Evolutionary conservation across 2,113 vertebrate species (phyloP), one percentile per base, ranked within the genome.

Genomic region (Rhinopomastus cyanomelas): DNA sequence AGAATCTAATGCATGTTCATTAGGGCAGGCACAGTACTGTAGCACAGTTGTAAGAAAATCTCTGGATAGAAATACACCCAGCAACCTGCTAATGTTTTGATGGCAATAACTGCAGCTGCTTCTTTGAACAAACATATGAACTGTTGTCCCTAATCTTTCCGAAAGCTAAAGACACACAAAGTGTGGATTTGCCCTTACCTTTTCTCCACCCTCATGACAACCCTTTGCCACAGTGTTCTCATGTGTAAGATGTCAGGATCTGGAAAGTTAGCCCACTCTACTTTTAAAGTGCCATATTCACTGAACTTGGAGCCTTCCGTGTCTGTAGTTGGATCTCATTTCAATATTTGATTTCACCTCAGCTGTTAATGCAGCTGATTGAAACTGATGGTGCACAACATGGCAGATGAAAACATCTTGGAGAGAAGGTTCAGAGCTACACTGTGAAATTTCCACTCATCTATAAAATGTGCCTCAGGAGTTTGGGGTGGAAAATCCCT

Each of bases 331-430:
- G 76, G 3, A 3, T 78, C 74, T 93, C 80, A 89, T 83, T 89
- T 89, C 83, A 94, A 68, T 88, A 86, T 86, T 61, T 95, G 91
- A 92, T 94, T 94, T 88, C 77, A 81, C 37, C 62, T 91, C 78
- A 93, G 64, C 81, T 88, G 66, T 85, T 90, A 88, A 79, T 76
- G 60, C 46, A 82, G 74, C 51, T 92, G 85, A 89, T 68, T 86
- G 86, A 72, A 95, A 94, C 25, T 69, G 88, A 95, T 66, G 90
- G 88, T 66, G 81, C 77, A 85, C 88, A 90, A 84, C 55, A 32
- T 18, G 62, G 78, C 66, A 90, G 83, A 89, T 39, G 34, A 95
- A 81, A 95, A 86, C 66, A 72, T 91, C 65, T 62, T 86, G 69
- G 76, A 57, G 74, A 88, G 74, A 90, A 89, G 75, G 66, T 81